Evolutionary conservation across 2,888 invertebrate species (phyloP).

Genomic region (Polydrusus tereticollis): DNA sequence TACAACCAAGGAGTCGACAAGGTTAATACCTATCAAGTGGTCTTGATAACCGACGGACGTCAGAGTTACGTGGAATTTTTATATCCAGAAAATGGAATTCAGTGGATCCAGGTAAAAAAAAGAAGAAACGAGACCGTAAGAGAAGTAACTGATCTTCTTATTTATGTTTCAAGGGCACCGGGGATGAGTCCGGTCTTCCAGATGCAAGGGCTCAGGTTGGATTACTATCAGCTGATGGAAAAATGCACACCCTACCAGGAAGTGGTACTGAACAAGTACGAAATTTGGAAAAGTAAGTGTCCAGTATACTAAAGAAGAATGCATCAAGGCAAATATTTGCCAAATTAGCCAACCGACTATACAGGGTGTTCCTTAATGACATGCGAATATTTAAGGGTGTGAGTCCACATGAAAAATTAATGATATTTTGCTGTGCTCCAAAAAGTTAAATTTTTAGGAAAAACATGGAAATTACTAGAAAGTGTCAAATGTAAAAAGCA

Average conservation of each 20-base stretch:
- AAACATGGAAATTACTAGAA: too few species aligned
- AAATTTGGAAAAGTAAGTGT: conserved; percentile 79
- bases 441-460: too few species aligned
- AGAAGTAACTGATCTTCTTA: not conserved
- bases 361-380: too few species aligned
- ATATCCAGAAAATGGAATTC: conserved; percentile 89
- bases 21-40: conserved; percentile 90
- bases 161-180: conserved; percentile 75
- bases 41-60: conserved; percentile 79
- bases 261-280: conserved; percentile 93
- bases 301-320: not conserved
- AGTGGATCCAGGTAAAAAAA: conserved; percentile 81
- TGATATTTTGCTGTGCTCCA: too few species aligned
- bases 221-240: conserved; percentile 87
- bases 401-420: too few species aligned
- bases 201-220: conserved; percentile 96
- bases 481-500: too few species aligned
- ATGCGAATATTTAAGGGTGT: too few species aligned
- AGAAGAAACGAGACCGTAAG: not conserved
- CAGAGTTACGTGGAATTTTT: conserved; percentile 89
- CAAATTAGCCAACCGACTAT: too few species aligned
- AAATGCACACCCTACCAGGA: conserved; percentile 81
- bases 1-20: conserved; percentile 76
- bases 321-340: too few species aligned
- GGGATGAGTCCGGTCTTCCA: conserved; percentile 80